Base-by-base conservation (phyloP, 1,140 invertebrate genomes). In the Carposina sasakii region DNA sequence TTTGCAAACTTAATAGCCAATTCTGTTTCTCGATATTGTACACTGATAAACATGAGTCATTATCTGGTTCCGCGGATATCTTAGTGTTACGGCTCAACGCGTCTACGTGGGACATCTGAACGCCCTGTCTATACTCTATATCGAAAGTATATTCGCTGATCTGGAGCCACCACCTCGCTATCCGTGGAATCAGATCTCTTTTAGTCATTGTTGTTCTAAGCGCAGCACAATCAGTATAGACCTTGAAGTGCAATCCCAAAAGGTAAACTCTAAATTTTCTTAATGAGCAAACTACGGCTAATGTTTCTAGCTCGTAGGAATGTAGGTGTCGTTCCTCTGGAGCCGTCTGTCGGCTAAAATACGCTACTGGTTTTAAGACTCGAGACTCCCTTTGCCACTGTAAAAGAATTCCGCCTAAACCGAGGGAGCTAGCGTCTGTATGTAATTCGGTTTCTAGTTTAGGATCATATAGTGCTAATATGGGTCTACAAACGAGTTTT, bases 391-490 rank as follows among this genome's bases (percentile, higher is more conserved):
- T 53, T 20, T 61, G 41, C 13, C 47, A 50, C 2, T 61, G 47
- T n/a, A 55, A 50, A 3, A 37, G 34, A 3, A 19, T 37, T 5
- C 16, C 31, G 15, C 37, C 39, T 6, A 33, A 17, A 6, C 43
- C 43, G 4, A 33, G 6, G 12, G n/a, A 9, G 17, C 28, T 33
- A 5, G 19, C 60, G 33, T 21, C 54, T n/a, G 43, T 13, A 20
- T 44, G 17, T 12, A 43, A 20, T 30, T 31, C 10, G 48, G 54
- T 41, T 61, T 53, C 5, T 60, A 30, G 28, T 66, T 75, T 9
- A 70, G 46, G 2, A 66, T 64, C 47, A 78, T 71, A 0, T 56
- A 70, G 33, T 75, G 68, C 16, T 33, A 44, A 63, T 71, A 70
- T 19, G 6, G 64, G 58, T 13, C 48, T 12, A 4, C 33, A 40